Evolutionary conservation across 2,888 invertebrate species (phyloP).

Genomic region (Luperina testacea): DNA sequence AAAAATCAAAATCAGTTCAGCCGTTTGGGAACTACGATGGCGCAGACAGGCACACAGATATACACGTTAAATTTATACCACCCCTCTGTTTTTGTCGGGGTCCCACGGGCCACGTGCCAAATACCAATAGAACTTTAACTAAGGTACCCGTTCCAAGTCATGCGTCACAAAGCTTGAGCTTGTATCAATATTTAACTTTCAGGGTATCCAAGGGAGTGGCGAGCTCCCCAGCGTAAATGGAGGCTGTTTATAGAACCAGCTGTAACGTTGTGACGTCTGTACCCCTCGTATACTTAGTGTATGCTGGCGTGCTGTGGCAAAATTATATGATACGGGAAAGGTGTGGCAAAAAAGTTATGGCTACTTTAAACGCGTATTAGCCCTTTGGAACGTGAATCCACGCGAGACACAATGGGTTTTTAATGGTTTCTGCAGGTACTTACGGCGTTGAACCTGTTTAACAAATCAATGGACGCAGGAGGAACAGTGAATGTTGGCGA

Average conservation of each 20-base stretch:
- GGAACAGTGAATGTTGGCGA: too few relatives aligned
- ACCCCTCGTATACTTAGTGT: background rate
- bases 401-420: too few relatives aligned
- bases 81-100: too few relatives aligned
- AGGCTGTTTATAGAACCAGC: slow-evolving; percentile 19
- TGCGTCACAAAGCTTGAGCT: slow-evolving; percentile 37
- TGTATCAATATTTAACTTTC: slow-evolving; percentile 37
- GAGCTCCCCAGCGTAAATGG: slow-evolving; percentile 8
- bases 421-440: too few relatives aligned
- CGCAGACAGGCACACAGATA: too few relatives aligned
- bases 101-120: background rate
- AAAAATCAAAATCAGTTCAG: too few relatives aligned
- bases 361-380: too few relatives aligned
- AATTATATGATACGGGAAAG: background rate
- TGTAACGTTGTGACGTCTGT: slow-evolving; percentile 18
- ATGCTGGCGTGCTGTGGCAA: background rate
- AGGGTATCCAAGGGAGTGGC: slow-evolving; percentile 12
- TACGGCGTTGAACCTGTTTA: too few relatives aligned
- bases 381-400: too few relatives aligned
- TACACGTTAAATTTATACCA: too few relatives aligned
- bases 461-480: too few relatives aligned
- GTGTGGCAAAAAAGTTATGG: background rate
- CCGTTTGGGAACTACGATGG: too few relatives aligned
- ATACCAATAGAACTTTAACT: background rate
- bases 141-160: background rate